Evolutionary conservation across 2,113 vertebrate genomes (phyloP), one percentile per base, ranked within the genome.

Genomic region (Ovis canadensis): DNA sequence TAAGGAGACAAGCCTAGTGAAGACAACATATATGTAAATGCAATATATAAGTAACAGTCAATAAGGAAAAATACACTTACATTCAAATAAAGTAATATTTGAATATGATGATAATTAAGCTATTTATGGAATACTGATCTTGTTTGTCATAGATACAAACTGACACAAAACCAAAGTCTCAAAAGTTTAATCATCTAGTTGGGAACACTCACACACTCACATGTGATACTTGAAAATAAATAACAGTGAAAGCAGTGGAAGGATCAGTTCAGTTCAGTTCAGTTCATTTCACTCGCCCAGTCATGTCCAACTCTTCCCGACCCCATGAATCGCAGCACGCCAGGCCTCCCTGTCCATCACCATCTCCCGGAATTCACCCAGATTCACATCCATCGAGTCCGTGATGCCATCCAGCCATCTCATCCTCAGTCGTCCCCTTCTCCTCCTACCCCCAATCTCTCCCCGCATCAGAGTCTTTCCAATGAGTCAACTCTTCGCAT

Each of bases 261-360:
- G 25, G 25, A 40, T 21, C 48, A 50, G 12, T 50, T 50, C 11
- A 50, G 12, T 50, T 50, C 48, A 48, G 48, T 12, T 43, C 43
- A 43, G 43, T 43, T 48, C 11, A 48, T 11, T 48, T 48, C 48
- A 50, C 12, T 50, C 11, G 1, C 48, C 13, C 48, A 50, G 48
- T 50, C 3, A 0, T 50, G 48, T 50, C 48, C 12, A 3, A 50
- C 12, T 50, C 48, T 50, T 3, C 1, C 1, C 48, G 3, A 50
- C 11, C 48, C 48, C 48, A 50, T 50, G 48, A 50, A 50, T 50
- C 48, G 2, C 48, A 50, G 48, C 12, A 50, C 3, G 12, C 48
- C 48, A 50, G 48, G 12, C 3, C 48, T 50, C 48, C 48, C 48
- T 50, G 48, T 50, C 48, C 48, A 50, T 50, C 48, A 50, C 11